Base-by-base conservation (phyloP, 2,797 vertebrate genomes). In the Sciaenops ocellatus region DNA sequence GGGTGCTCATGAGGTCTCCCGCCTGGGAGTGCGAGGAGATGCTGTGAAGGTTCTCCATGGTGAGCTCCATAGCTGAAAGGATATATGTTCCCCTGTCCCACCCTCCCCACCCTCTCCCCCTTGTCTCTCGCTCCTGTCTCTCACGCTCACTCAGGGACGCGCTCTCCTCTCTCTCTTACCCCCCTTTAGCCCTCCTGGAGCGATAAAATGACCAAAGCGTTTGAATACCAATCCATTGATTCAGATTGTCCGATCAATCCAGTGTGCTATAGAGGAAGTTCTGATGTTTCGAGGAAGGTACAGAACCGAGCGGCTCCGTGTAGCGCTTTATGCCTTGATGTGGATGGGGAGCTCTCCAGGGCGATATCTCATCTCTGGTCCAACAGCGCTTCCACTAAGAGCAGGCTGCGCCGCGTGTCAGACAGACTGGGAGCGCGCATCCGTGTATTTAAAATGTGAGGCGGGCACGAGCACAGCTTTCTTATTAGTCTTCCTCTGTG, bases 41-140 rank as follows among this genome's bases (percentile, higher is more conserved):
- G 88, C 96, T 95, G 94, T 98, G 97, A 62, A 98, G 95, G 94
- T 96, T 97, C 91, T 99, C 98, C 96, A 99, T 97, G 92, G 96
- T 97, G 94, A 99, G 97, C 95, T 99, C 98, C 97, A 98, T 98
- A 73, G 93, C 94, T 88, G 88, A 81, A 89, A 88, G 64, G 80
- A 90, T 89, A 78, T 87, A 81, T 85, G 87, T 93, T 90, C 91
- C 93, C 92, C 91, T 82, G 86, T 90, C 88, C 92, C 92, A 90
- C 94, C 94, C 91, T 93, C 90, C 91, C 92, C 90, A 75, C 92
- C 85, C 91, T 90, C 90, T 87, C 82, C 85, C 85, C 83, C 77
- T 38, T 76, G 73, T 81, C 89, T 93, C 91, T 86, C 74, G 12
- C 81, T 80, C 75, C 82, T 83, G 83, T 88, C 93, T 89, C 86